Base-by-base conservation (phyloP, 2,888 invertebrate genomes). In the Pherbina coryleti region DNA sequence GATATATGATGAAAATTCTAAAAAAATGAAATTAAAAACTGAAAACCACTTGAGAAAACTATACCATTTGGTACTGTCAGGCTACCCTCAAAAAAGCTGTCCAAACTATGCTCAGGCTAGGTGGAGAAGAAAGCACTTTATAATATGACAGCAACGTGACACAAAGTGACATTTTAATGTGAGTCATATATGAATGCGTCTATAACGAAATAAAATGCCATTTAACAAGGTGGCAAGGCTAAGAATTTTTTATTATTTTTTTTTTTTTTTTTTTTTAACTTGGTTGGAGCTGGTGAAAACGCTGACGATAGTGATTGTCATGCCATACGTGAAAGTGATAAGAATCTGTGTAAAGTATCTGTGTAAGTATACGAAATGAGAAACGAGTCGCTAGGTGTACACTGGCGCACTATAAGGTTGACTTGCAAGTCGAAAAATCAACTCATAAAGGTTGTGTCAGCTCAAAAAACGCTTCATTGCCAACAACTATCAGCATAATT, bases 121-220 rank as follows among this genome's bases (percentile, higher is more conserved):
- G 22, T 22, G 14, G 60, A 14, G 14, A 25, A 25, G 60, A 14
- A 25, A 17, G 17, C 64, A 64, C 64, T 37, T 31, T 73, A 31
- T 71, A 53, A 44, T 22, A 51, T 37, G 64, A 69, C 55, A 51
- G 62, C 53, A 22, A 67, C 69, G 71, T 76, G 62, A 76, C 72
- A 73, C 44, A 37, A 76, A 76, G 64, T 76, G 76, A 49, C 70
- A 69, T 70, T 74, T 73, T 70, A 76, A 76, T 76, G 79, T 55
- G 75, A 74, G n/a, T 74, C 71, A 66, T 55, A 74, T 69, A 75
- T n/a, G n/a, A 66, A 75, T 55, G 44, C 76, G 62, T 62, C 62
- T 60, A 73, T 60, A 31, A 73, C 74, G 34, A 74, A 74, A 73
- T 76, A 57, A 76, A 79, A 71, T 74, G 76, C 9, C 78, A 76